These are phyloP conservation scores for Perdita meconis DNA, from an alignment of 2,888 invertebrate genomes.

Conservation along the genomic window DNA sequence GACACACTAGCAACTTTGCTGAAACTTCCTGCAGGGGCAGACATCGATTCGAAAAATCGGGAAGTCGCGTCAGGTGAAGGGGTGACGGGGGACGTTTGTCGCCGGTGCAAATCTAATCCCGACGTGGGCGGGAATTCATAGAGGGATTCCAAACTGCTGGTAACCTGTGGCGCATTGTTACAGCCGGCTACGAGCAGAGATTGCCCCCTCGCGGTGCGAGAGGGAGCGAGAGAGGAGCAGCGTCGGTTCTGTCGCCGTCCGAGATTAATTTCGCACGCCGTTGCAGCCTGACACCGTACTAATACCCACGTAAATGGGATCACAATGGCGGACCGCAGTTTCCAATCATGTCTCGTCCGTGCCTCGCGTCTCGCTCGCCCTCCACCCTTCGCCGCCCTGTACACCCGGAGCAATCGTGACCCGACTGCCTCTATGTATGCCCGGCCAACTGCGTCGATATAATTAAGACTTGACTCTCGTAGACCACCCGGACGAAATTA, in stretches of 20 bases:
- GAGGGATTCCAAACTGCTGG: slow-evolving; percentile 61
- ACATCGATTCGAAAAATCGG: slow-evolving; percentile 38
- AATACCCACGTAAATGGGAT: slow-evolving; percentile 81
- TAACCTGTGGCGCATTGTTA: slow-evolving; percentile 71
- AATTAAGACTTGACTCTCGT: slow-evolving; percentile 71
- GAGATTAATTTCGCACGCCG: slow-evolving; percentile 80
- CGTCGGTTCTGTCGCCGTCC: slow-evolving; percentile 67
- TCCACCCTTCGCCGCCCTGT: neutral
- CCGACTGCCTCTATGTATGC: slow-evolving; percentile 56
- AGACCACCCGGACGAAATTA: slow-evolving; percentile 61
- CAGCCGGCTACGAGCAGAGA: slow-evolving; percentile 62
- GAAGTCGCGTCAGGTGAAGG: slow-evolving; percentile 28
- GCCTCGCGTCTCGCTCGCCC: slow-evolving; percentile 51
- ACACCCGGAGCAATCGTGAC: slow-evolving; percentile 73
- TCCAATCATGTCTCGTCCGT: slow-evolving; percentile 76
- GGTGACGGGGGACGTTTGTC: slow-evolving; percentile 26
- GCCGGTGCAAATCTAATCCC: slow-evolving; percentile 63
- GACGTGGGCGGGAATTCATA: slow-evolving; percentile 62
- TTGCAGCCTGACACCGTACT: slow-evolving; percentile 77
- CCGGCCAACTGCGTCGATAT: slow-evolving; percentile 70
- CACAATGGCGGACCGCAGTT: slow-evolving; percentile 80
- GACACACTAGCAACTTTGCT: neutral
- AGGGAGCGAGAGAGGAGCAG: slow-evolving; percentile 33
- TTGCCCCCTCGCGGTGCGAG: slow-evolving; percentile 64
- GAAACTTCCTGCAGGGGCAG: neutral